A percentile compares a stretch with the other conserved stretches of the same genome.
These are phyloP conservation scores for Orycteropus afer DNA, from an alignment of 2,113 vertebrate genomes.

Conservation along the genomic window DNA sequence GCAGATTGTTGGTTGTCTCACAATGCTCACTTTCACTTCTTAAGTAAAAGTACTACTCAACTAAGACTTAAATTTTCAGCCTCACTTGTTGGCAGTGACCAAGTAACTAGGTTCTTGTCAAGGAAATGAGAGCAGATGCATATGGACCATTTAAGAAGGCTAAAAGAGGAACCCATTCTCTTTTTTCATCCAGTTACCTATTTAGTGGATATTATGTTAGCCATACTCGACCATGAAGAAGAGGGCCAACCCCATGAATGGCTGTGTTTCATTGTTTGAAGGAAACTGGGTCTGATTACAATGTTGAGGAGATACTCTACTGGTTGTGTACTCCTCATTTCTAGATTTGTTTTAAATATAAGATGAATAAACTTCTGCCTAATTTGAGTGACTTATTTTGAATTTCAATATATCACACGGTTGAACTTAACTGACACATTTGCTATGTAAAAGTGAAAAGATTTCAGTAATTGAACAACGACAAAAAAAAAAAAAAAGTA, in stretches of 20 bases:
- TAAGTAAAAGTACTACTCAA: background rate
- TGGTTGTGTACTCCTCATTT: background rate
- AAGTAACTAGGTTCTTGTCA: background rate
- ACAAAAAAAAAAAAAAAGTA: no score
- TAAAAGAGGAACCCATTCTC: background rate
- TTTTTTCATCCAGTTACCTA: background rate
- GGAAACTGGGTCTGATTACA: background rate
- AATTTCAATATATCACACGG: background rate
- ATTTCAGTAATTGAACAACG: background rate
- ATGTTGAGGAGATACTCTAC: background rate
- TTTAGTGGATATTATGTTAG: background rate
- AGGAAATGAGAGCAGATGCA: background rate
- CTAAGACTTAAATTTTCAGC: background rate
- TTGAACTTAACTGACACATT: background rate
- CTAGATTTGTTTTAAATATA: background rate
- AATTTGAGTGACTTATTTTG: conserved; percentile 1
- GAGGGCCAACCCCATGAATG: background rate
- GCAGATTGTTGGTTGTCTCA: background rate
- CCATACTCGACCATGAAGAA: no score
- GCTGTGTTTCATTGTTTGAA: background rate
- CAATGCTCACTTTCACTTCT: no score
- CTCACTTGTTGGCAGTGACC: background rate
- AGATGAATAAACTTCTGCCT: background rate
- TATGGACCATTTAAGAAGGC: background rate
- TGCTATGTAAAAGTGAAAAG: background rate